Evolutionary conservation across 2,888 invertebrate species (phyloP).

Genomic region (Apamea sordens): DNA sequence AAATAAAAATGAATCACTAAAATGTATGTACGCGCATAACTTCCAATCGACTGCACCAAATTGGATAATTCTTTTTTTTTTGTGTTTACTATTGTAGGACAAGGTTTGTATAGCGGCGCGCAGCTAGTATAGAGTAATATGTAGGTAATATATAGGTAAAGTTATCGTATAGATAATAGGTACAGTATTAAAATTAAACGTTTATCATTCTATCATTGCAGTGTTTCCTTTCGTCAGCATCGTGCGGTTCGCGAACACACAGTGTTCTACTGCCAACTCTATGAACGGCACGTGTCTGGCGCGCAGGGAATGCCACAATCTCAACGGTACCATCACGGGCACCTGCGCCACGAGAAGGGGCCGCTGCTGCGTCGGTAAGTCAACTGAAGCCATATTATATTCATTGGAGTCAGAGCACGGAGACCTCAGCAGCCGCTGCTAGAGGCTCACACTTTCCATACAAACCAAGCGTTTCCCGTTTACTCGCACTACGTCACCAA

Average conservation of each 20-base stretch:
- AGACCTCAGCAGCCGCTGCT: no score
- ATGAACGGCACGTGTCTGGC: conserved; percentile 94
- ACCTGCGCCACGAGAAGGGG: conserved; percentile 94
- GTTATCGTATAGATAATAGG: no score
- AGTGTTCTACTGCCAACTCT: conserved; percentile 92
- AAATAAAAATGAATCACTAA: no score
- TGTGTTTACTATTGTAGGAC: no score
- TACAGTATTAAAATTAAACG: neutral
- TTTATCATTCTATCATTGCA: conserved; percentile 66
- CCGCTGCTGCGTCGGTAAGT: conserved; percentile 95
- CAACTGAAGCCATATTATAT: neutral
- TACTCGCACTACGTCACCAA: neutral
- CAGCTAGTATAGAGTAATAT: no score
- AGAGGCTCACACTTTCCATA: neutral
- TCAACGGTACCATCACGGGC: conserved; percentile 93
- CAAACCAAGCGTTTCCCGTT: neutral
- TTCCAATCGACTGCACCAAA: no score
- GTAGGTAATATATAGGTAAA: no score
- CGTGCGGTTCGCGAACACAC: conserved; percentile 94
- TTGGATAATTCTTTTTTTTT: no score
- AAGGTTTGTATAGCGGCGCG: no score
- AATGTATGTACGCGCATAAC: no score
- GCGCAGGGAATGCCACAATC: conserved; percentile 93
- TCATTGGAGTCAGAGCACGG: neutral
- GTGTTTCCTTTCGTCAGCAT: conserved; percentile 93